Base-by-base conservation (phyloP, 2,797 vertebrate genomes). In the Cheirogaleus major region DNA sequence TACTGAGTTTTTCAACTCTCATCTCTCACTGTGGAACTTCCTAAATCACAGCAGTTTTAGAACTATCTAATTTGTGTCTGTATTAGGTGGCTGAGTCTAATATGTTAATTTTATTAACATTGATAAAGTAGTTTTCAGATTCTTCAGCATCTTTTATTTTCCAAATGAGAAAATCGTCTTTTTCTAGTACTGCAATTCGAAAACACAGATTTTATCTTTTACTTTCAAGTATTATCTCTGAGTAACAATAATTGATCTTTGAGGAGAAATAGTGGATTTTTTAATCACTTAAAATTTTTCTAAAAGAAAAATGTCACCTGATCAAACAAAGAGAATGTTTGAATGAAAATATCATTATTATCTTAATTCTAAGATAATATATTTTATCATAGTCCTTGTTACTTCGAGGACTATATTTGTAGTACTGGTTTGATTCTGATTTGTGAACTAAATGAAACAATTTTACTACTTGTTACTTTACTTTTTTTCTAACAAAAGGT, bases 291-390 rank as follows among this genome's bases (percentile, higher is more conserved):
- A 61, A 76, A 69, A 27, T 41, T 96, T 94, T 94, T 72, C 57
- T 55, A 43, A 57, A 89, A 86, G 45, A 75, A 84, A 91, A 94
- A 55, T 89, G 45, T 91, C 18, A 72, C n/a, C 27, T 70, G 14
- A 41, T 76, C 78, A 87, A 86, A 79, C 67, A 86, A 91, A 91
- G 48, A 90, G 41, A 79, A 63, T 75, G 14, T 75, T 75, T 32
- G 73, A 89, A 84, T 81, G 52, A 93, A 96, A 96, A 90, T 81
- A 89, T 89, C 17, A 76, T 73, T 75, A 30, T 83, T 65, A 79
- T 41, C 45, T 93, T 83, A 78, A 80, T 89, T 91, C 63, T 27
- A 83, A 13, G 45, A 45, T 45, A 45, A 45, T 45, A 45, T 45
- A 45, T 45, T 45, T 45, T 45, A 12, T 45, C 45, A 45, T 45